Base-by-base conservation (phyloP, 2,113 vertebrate species). In the Bothrops jararaca region DNA sequence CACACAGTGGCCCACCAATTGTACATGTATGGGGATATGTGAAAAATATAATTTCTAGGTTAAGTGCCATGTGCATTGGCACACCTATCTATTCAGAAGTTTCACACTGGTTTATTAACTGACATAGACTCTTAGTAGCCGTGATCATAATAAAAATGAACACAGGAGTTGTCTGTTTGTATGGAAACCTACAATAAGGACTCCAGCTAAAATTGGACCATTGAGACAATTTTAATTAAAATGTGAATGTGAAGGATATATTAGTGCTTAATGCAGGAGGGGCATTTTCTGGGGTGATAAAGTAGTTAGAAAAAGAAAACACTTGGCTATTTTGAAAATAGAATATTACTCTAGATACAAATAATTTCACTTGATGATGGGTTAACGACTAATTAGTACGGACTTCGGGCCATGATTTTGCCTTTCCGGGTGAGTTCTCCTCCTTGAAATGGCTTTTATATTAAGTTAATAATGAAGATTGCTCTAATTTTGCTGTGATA, bases 401-500 rank as follows among this genome's bases (percentile, higher is more conserved):
- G 26, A 24, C 22, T 45, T 13, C 1, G 29, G 42, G 69, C n/a
- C 29, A 85, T 91, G 7, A 4, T 54, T 4, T 85, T 80, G 52
- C 13, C 24, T 53, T 85, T 12, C 48, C 13, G 48, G n/a, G 50
- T 80, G n/a, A 54, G 23, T 74, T 90, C 11, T 50, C 23, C 29
- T 69, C 23, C 23, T 50, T 50, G 11, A 87, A 87, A 52, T 87
- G 86, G 86, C 12, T 39, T 74, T 15, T 74, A 13, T 74, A n/a
- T 39, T 24, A 48, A 87, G 45, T 52, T 26, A 48, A 86, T 52
- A 86, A 50, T 86, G 5, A 86, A 48, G 22, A 93, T 93, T 87
- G 89, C 39, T 57, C 94, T 92, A 95, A 88, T 90, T 93, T 90
- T 45, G 52, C 94, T 93, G 88, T 95, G 86, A 24, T 48, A 86